Percentiles rank a stretch among this genome's conserved stretches.
These are phyloP conservation scores for Acanthoscelides obtectus DNA, from an alignment of 2,888 invertebrate genomes.

Conservation along the genomic window DNA sequence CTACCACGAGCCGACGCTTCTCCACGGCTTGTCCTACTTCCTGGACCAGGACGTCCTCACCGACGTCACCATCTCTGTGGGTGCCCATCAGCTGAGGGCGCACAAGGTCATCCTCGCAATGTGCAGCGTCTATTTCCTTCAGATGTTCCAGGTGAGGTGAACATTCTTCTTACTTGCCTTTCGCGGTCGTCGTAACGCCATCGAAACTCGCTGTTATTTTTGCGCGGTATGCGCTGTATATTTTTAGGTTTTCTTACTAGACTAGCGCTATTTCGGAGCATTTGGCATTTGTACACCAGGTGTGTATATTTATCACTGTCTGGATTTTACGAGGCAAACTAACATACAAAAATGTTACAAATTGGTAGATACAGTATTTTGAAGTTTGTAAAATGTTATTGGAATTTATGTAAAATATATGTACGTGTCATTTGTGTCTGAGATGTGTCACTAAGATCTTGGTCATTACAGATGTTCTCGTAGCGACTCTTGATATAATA, in stretches of 20 bases:
- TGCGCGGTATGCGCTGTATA: background rate
- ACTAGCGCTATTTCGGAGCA: background rate
- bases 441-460: too few relatives aligned
- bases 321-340: too few relatives aligned
- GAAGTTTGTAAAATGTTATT: too few relatives aligned
- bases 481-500: too few relatives aligned
- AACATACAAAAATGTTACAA: too few relatives aligned
- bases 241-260: background rate
- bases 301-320: background rate
- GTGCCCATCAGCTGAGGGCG: slow-evolving; percentile 77
- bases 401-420: too few relatives aligned
- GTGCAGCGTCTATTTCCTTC: slow-evolving; percentile 87
- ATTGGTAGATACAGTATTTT: too few relatives aligned
- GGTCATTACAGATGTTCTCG: too few relatives aligned
- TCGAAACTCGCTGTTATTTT: background rate
- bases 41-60: slow-evolving; percentile 77
- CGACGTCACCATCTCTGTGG: slow-evolving; percentile 83
- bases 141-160: slow-evolving; percentile 71
- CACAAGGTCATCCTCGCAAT: slow-evolving; percentile 83
- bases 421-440: too few relatives aligned
- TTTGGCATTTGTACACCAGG: background rate
- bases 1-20: slow-evolving; percentile 50
- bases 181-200: background rate
- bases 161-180: background rate
- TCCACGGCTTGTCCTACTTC: slow-evolving; percentile 72